Evolutionary conservation across 2,797 vertebrate species (phyloP).

Genomic region (Graptemys geographica): DNA sequence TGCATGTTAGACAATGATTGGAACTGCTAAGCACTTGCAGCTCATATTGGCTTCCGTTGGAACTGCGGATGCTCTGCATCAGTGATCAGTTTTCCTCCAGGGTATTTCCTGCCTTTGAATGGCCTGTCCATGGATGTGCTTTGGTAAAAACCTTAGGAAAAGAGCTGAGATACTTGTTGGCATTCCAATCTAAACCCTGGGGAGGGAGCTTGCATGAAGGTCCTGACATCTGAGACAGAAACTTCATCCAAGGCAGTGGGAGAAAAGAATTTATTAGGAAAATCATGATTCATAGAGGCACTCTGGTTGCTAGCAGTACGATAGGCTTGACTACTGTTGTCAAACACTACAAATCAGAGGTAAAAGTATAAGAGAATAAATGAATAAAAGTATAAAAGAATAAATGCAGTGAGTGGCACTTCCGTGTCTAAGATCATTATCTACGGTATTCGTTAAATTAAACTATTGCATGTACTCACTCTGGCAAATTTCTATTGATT

Average conservation of each 20-base stretch:
- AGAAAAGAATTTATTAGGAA: background rate
- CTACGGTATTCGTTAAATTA: background rate
- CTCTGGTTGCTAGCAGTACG: background rate
- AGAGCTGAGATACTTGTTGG: background rate
- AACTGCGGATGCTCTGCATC: background rate
- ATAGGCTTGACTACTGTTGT: background rate
- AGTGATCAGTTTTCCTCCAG: fast-evolving
- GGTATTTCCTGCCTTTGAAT: background rate
- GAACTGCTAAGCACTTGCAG: background rate
- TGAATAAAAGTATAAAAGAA: too few species aligned
- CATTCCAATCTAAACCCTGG: background rate
- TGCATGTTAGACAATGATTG: background rate
- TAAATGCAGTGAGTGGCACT: background rate
- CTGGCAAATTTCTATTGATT: background rate
- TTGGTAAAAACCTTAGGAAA: background rate
- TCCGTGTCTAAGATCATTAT: background rate
- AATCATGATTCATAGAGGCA: background rate
- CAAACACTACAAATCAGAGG: background rate
- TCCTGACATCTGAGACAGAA: background rate
- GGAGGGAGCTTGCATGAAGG: background rate
- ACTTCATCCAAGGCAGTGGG: too few species aligned
- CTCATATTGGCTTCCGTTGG: background rate
- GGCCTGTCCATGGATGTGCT: background rate
- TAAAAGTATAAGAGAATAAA: background rate
- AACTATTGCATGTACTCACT: background rate